Base-by-base conservation (phyloP, 2,888 invertebrate genomes). In the Leucania comma region DNA sequence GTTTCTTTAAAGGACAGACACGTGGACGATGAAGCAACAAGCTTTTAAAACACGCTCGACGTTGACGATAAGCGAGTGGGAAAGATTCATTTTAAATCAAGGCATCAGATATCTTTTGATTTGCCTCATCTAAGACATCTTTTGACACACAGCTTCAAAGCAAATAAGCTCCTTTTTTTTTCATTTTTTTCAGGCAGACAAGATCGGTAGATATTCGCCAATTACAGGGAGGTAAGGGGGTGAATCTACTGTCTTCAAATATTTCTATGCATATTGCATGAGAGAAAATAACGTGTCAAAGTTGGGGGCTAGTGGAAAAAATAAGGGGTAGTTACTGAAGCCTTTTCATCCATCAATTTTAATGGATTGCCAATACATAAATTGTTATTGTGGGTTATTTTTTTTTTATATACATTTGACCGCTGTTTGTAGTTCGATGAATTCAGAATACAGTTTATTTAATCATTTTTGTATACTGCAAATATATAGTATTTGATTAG, bases 251-350 rank as follows among this genome's bases (percentile, higher is more conserved):
- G 88, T 84, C 86, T 85, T 87, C 87, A 88, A 87, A 90, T 90
- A 92, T 92, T 89, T 91, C 89, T 92, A 94, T 94, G 93, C 92
- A 94, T 94, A 94, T 93, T 94, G 92, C 93, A 94, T 93, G 93
- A 93, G 92, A 81, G 81, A 88, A 90, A 92, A 93, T 93, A 93
- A 91, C 90, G 90, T 91, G 93, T 91, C 91, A 91, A 92, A 92
- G 88, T 91, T 87, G 82, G 86, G 84, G 80, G 86, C 65, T 59
- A 50, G 42, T 72, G 63, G 62, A 72, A 79, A n/a, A 83, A 84
- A 80, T 80, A 82, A 24, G 50, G 51, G n/a, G 42, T 38, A 51
- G 59, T 57, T 53, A 46, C 51, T 29, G 59, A 48, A 35, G 60
- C 65, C 48, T 71, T 72, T 73, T 66, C 50, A n/a, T 51, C 46